Percentiles rank a stretch among this genome's conserved stretches.
Conservation (phyloP, 2,888 invertebrate species). For the Eumerus sabulonum region DNA sequence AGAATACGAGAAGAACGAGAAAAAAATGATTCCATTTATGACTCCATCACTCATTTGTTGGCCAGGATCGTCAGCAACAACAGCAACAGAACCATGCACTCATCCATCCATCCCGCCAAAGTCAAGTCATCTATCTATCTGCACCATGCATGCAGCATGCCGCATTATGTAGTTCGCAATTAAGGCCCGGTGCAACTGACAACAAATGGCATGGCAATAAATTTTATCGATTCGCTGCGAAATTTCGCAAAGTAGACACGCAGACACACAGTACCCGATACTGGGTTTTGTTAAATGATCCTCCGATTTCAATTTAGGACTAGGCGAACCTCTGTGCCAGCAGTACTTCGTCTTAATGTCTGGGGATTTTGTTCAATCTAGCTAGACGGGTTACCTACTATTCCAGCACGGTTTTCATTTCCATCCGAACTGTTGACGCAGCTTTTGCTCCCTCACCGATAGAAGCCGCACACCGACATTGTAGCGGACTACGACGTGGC, state of each 20-base stretch:
- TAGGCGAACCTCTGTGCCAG: constrained; percentile 8
- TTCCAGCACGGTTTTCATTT: too few species aligned
- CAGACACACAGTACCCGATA: constrained; percentile 25
- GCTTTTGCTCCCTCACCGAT: too few species aligned
- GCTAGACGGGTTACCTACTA: constrained; percentile 67
- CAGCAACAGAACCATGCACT: constrained; percentile 40
- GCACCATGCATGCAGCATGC: constrained; percentile 52
- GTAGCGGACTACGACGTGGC: constrained; percentile 25
- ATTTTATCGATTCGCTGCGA: constrained; percentile 57
- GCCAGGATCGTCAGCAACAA: constrained; percentile 30
- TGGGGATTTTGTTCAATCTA: constrained; percentile 46
- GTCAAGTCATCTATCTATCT: not conserved
- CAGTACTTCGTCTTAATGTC: constrained; percentile 10
- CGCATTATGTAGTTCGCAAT: constrained; percentile 67
- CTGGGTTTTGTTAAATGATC: constrained; percentile 61
- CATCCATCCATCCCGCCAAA: constrained; percentile 22
- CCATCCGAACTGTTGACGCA: constrained; percentile 57
- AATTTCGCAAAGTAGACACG: constrained; percentile 45
- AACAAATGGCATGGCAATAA: constrained; percentile 65
- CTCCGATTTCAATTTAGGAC: constrained; percentile 60
- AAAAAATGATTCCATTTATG: constrained; percentile 63
- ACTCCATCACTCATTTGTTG: constrained; percentile 65
- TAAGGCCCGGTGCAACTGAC: constrained; percentile 55
- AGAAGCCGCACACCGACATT: constrained; percentile 34
- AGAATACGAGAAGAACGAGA: constrained; percentile 21